Evolutionary conservation across 2,888 invertebrate species (phyloP), one percentile per base, ranked within the genome.

Genomic region (Lacanobia oleracea): DNA sequence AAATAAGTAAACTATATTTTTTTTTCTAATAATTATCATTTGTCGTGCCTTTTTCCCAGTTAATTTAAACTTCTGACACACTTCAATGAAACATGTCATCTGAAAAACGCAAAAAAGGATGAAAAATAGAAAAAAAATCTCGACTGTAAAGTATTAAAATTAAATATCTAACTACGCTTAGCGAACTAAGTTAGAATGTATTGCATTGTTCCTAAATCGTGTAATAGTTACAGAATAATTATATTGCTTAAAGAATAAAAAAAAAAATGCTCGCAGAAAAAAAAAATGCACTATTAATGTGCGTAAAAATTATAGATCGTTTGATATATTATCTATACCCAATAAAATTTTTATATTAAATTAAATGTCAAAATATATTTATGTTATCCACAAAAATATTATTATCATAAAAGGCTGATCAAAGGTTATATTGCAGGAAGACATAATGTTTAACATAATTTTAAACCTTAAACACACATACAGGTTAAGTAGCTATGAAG

Each of bases 81-180:
- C 74, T 73, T 77, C 53, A 61, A 61, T 76, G 50, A 73, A 66
- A 68, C 57, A 50, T 74, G 33, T 69, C 67, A 62, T 43, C 62
- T 67, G 54, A 85, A 81, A 72, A 87, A 86, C 83, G 86, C 83
- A 87, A 86, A 84, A 86, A 85, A 76, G 84, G 71, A 79, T 85
- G 83, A 75, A 85, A 86, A 83, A 86, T 81, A 81, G 72, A 84
- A 88, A 85, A 81, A 85, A 84, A 88, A 88, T 89, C 87, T 91
- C 87, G 82, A 79, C 86, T 88, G 86, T 84, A 89, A 87, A 86
- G 78, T 87, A 87, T 87, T 88, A 89, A 88, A 90, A 89, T 91
- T 88, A 90, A 88, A 90, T 89, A 88, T 87, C 91, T 92, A 93
- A 90, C 90, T 92, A 91, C 90, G 88, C 92, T 92, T 93, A 93